Percentiles rank a stretch among this genome's conserved stretches.
These are phyloP conservation scores for Danaus plexippus DNA, from an alignment of 1,140 invertebrate genomes.

Conservation along the genomic window DNA sequence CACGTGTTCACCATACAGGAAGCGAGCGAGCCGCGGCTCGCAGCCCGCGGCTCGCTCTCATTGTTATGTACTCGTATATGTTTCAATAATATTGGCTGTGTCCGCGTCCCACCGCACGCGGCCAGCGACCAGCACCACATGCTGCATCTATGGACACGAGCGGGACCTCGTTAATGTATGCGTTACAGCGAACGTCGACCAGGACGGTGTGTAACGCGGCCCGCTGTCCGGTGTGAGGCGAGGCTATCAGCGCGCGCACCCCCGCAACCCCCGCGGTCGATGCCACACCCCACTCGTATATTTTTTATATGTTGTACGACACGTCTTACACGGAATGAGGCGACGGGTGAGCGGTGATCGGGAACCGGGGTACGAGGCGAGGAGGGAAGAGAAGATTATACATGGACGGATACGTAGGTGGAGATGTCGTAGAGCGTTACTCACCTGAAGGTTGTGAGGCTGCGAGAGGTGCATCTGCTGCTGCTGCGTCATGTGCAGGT, in stretches of 20 bases:
- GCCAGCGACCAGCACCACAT: conserved; percentile 22
- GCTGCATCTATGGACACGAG: too few relatives aligned
- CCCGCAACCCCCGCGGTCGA: conserved; percentile 58
- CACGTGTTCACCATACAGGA: conserved; percentile 56
- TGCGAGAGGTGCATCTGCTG: conserved; percentile 89
- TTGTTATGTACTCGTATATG: neutral
- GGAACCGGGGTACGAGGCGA: too few relatives aligned
- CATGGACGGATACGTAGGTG: too few relatives aligned
- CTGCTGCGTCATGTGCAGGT: conserved; percentile 86
- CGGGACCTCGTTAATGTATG: too few relatives aligned
- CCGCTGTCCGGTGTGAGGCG: too few relatives aligned
- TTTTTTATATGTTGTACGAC: conserved; percentile 66
- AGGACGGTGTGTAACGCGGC: too few relatives aligned
- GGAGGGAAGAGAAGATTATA: too few relatives aligned
- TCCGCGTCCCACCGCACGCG: neutral
- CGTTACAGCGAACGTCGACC: too few relatives aligned
- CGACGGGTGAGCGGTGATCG: neutral
- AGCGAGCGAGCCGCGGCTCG: conserved; percentile 40
- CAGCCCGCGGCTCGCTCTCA: too few relatives aligned
- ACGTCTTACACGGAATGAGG: conserved; percentile 37
- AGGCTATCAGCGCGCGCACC: conserved; percentile 54
- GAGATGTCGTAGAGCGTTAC: conserved; percentile 7
- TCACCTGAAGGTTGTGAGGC: conserved; percentile 83
- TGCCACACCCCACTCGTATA: conserved; percentile 65
- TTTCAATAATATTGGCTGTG: too few relatives aligned